Evolutionary conservation across 1,140 invertebrate species (phyloP).

Genomic region (Zaprionus camerounensis): DNA sequence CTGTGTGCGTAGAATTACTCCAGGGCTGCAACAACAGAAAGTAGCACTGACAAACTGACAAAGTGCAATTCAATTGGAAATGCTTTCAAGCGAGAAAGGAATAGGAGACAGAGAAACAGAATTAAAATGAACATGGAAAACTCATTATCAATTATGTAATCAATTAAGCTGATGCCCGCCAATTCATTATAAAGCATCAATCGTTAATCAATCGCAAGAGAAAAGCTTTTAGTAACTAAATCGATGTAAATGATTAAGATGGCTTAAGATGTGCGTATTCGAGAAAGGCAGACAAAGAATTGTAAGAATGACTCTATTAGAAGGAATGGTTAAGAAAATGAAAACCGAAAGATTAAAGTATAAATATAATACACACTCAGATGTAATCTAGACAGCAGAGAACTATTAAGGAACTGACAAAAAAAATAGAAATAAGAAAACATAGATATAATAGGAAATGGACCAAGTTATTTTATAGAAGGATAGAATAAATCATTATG

Average conservation of each 20-base stretch:
- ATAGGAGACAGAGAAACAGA: neutral
- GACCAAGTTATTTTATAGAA: neutral
- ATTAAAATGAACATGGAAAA: neutral
- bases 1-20: constrained; percentile 24
- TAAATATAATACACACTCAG: neutral
- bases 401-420: neutral
- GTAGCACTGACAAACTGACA: constrained; percentile 4
- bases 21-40: constrained; percentile 30
- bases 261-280: neutral
- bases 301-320: too few species aligned
- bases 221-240: neutral
- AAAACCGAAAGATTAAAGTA: neutral
- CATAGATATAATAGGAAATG: neutral
- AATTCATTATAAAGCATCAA: neutral
- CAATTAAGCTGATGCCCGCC: neutral
- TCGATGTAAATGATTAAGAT: neutral
- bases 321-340: too few species aligned
- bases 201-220: neutral
- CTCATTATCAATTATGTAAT: constrained; percentile 9
- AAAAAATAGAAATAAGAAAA: neutral
- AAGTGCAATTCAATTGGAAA: neutral
- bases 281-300: neutral
- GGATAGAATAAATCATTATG: neutral
- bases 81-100: neutral
- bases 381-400: neutral